Evolutionary conservation across 2,888 invertebrate species (phyloP), one percentile per base, ranked within the genome.

Genomic region (Protonemura montana): DNA sequence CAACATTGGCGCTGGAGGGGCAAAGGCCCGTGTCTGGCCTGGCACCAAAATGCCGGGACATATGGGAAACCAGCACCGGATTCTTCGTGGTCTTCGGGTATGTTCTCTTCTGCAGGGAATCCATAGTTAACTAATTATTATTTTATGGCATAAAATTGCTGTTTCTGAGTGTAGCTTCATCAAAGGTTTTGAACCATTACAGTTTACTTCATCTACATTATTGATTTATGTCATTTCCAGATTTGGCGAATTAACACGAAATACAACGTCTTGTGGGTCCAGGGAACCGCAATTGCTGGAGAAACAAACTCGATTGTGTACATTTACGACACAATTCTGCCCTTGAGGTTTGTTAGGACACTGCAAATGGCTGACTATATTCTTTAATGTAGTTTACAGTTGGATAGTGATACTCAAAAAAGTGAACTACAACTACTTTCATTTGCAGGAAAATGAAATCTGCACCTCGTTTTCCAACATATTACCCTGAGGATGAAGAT

Each of bases 1-100:
- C 88, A 96, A 96, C 90, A 97, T 98, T 90, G 98, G 98, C 28
- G 95, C 95, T 86, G 98, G 98, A 87, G 96, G 98, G 85, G 94
- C 94, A 89, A 97, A 97, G 90, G 96, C 94, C 0, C 93, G 98
- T 88, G 96, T 99, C 7, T 97, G 97, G 96, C 98, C 97, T 28
- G 99, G 99, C 77, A 98, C 96, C 10, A 98, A 98, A 92, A 93
- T 99, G 96, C 98, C 99, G 16, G 99, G 99, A 26, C 97, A 98
- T 89, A 98, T 99, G 98, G 99, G 99, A 21, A 96, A 96, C 90
- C 93, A 92, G 28, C 91, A 91, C 89, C 91, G 93, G 85, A 90
- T 91, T 13, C 88, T 91, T 0, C 90, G 89, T 88, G 94, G 93
- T 6, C 89, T 93, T 1, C 92, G 92, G 94, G 94, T 96, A 90